Conservation (phyloP, 1,140 invertebrate species). For the Drosophila busckii region DNA sequence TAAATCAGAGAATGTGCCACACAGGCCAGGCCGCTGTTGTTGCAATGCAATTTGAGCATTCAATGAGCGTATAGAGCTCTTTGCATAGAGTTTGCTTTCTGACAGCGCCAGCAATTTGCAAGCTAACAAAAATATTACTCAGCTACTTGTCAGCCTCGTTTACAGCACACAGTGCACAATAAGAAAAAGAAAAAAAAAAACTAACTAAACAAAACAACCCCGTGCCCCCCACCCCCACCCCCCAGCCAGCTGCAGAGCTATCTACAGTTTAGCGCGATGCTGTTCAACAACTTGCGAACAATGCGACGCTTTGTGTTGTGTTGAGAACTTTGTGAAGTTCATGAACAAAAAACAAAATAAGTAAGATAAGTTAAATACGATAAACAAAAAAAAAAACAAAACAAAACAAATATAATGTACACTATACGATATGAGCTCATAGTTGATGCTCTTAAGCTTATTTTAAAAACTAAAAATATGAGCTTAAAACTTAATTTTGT, state of each 20-base stretch:
- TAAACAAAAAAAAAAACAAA: conserved; percentile 37
- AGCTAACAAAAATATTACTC: conserved; percentile 55
- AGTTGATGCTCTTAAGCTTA: no score
- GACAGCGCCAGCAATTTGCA: conserved; percentile 30
- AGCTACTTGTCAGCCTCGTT: conserved; percentile 51
- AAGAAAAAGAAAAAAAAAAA: no score
- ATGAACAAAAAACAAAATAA: conserved; percentile 46
- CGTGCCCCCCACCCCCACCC: not conserved
- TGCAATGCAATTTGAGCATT: no score
- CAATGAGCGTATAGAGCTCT: no score
- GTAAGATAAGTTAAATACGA: conserved; percentile 33
- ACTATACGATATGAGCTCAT: no score
- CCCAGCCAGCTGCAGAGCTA: not conserved
- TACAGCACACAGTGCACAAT: no score
- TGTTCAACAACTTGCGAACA: conserved; percentile 32
- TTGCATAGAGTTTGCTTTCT: conserved; percentile 9
- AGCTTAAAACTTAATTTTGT: no score
- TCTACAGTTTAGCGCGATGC: conserved; percentile 5
- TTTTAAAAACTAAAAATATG: no score
- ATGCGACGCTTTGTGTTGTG: conserved; percentile 49
- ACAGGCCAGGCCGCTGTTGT: no score
- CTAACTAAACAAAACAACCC: no score
- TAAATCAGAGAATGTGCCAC: no score
- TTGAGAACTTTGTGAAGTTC: conserved; percentile 46
- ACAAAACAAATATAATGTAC: conserved; percentile 19